Conservation (phyloP, 2,797 vertebrate genomes). For the Peromyscus attwateri region DNA sequence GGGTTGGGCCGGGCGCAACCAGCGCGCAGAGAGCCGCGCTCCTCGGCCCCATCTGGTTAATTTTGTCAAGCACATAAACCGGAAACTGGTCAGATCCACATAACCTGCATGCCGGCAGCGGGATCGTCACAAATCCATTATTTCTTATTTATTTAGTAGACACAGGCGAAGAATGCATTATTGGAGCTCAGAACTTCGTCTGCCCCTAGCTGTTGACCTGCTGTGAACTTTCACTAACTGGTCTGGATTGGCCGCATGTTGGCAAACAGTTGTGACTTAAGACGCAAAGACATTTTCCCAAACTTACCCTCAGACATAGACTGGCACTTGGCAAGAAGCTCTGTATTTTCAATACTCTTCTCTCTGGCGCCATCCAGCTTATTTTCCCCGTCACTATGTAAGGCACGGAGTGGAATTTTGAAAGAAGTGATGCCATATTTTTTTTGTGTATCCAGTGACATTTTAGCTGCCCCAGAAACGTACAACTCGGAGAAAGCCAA, state of each 20-base stretch:
- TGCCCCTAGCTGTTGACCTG: background rate
- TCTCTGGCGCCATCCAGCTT: background rate
- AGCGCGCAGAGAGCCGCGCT: background rate
- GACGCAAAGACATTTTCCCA: background rate
- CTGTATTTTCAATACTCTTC: background rate
- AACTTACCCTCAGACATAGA: background rate
- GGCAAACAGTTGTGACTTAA: background rate
- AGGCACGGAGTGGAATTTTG: background rate
- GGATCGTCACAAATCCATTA: background rate
- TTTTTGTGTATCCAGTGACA: background rate
- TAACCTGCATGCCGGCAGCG: background rate
- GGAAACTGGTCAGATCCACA: constrained; percentile 1
- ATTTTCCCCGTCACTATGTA: background rate
- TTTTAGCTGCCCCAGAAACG: background rate
- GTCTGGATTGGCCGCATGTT: background rate
- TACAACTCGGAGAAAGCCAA: background rate
- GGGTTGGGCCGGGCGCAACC: background rate
- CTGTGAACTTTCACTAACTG: background rate
- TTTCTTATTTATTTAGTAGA: background rate
- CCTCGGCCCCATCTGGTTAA: background rate
- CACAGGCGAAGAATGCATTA: background rate
- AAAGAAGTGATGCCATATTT: background rate
- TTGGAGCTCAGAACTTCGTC: background rate
- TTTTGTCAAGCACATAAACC: background rate
- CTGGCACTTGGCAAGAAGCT: background rate